phyloP scores from a whole-genome alignment of 2,888 invertebrate species.

The Kryphioiulus occultus region DNA sequence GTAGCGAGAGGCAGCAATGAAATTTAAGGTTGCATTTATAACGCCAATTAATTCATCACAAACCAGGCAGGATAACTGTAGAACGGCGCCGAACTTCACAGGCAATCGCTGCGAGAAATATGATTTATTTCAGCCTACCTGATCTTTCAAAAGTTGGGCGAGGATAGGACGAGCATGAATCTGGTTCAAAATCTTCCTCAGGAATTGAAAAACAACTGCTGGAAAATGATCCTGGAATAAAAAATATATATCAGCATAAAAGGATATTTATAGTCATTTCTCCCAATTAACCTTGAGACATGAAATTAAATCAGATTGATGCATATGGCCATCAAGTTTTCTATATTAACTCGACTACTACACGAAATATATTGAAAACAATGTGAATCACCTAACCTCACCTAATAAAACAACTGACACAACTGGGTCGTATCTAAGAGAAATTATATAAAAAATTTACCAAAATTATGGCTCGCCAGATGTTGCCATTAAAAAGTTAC shows the following conservation, averaged over 20 bases:
- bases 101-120: not conserved
- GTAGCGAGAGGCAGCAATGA: not conserved
- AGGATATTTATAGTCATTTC: not conserved
- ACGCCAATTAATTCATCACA: not conserved
- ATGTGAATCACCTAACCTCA: too few species aligned
- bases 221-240: not conserved
- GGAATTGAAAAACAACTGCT: not conserved
- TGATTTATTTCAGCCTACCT: not conserved
- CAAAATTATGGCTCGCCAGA: too few species aligned
- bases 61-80: not conserved
- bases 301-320: not conserved
- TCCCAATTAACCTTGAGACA: not conserved
- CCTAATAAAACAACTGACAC: too few species aligned
- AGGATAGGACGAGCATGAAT: not conserved
- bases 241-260: not conserved
- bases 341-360: not conserved
- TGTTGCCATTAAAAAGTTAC: too few species aligned
- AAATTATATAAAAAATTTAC: too few species aligned
- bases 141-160: not conserved
- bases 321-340: not conserved
- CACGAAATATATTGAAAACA: not conserved
- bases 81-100: not conserved
- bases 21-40: not conserved
- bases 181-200: not conserved
- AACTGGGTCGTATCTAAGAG: too few species aligned